Conservation (phyloP, 2,113 vertebrate species). For the Hypanus sabinus region DNA sequence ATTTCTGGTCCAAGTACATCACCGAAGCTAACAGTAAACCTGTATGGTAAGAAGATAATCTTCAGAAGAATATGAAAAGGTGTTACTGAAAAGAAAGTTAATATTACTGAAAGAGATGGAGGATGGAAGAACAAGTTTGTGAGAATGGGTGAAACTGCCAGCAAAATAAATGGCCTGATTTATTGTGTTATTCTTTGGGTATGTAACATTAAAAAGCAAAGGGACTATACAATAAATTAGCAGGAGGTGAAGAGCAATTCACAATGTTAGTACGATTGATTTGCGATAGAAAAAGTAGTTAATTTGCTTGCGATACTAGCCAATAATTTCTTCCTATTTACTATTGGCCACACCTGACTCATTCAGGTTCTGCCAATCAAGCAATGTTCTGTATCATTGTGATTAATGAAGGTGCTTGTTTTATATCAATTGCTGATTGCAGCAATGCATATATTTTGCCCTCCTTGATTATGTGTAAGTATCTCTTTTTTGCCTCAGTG, state of each 20-base stretch:
- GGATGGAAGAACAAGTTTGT: background rate
- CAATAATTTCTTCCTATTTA: background rate
- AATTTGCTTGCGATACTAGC: background rate
- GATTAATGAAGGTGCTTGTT: constrained; percentile 35
- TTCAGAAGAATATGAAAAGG: background rate
- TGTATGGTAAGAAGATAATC: background rate
- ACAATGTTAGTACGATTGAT: background rate
- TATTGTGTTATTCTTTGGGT: background rate
- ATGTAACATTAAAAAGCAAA: background rate
- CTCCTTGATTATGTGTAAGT: background rate
- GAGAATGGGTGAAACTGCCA: no score
- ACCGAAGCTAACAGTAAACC: background rate
- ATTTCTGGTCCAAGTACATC: background rate
- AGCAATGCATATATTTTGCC: background rate
- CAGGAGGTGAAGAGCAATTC: background rate
- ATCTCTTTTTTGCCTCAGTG: constrained; percentile 22
- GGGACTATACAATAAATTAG: background rate
- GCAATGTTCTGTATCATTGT: constrained; percentile 22
- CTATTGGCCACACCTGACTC: constrained; percentile 20
- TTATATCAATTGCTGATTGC: background rate
- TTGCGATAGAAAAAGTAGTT: background rate
- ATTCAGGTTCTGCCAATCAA: constrained; percentile 29
- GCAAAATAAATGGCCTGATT: background rate
- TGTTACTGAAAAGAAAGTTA: background rate
- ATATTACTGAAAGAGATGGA: background rate